Evolutionary conservation across 2,797 vertebrate genomes (phyloP).

Genomic region (Cossypha dichroa): DNA sequence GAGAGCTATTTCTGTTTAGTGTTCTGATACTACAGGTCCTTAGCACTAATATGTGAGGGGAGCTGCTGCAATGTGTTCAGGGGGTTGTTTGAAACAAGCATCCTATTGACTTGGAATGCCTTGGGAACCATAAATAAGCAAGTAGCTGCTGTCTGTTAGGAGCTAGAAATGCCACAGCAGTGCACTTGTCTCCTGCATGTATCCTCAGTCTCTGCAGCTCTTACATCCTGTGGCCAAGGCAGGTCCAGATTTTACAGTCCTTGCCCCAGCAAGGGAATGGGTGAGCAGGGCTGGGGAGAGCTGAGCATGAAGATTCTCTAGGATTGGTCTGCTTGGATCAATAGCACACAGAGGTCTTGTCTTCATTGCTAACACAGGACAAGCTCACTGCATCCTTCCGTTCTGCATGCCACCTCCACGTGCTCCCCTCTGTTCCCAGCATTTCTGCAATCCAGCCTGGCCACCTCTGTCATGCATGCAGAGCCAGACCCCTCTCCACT

Average conservation of each 20-base stretch:
- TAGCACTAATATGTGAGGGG: neutral
- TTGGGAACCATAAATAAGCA: neutral
- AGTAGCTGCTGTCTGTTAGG: neutral
- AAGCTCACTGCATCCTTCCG: neutral
- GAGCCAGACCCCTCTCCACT: neutral
- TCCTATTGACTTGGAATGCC: neutral
- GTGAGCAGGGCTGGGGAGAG: neutral
- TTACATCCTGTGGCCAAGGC: neutral
- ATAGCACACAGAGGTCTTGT: neutral
- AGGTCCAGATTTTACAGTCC: neutral
- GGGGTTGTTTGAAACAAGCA: neutral
- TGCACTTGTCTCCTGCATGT: neutral
- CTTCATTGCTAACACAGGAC: neutral
- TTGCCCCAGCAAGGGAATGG: neutral
- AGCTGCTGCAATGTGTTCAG: neutral
- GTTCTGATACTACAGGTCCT: neutral
- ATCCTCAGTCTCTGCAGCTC: neutral
- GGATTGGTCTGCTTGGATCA: neutral
- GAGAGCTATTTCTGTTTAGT: neutral
- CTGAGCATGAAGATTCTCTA: neutral
- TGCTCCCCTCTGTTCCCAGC: neutral
- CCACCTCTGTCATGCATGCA: slow-evolving; percentile 26
- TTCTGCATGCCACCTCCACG: neutral
- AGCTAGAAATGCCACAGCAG: neutral
- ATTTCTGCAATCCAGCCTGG: neutral